A percentile compares a stretch with the other conserved stretches of the same genome.
Conservation (phyloP, 2,888 invertebrate species). For the Euzophera pinguis region DNA sequence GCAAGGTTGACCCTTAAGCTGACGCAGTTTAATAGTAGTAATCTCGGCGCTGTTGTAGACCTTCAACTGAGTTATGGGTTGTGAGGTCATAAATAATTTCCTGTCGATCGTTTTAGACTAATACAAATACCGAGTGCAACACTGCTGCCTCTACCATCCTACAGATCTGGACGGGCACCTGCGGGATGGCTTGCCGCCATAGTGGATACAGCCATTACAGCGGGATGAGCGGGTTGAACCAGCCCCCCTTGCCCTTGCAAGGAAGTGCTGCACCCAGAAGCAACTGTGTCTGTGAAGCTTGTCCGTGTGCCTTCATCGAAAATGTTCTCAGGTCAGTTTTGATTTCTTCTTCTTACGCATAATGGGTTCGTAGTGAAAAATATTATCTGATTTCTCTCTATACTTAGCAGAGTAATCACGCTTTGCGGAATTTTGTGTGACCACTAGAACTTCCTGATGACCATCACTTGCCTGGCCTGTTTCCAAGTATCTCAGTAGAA, state of each 20-base stretch:
- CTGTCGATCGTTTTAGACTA: slow-evolving; percentile 26
- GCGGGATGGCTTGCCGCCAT: slow-evolving; percentile 38
- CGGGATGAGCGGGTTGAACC: slow-evolving; percentile 21
- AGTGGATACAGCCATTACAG: slow-evolving; percentile 23
- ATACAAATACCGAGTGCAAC: slow-evolving; percentile 29
- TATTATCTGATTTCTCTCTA: neutral
- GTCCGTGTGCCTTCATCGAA: slow-evolving; percentile 45
- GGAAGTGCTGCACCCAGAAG: neutral
- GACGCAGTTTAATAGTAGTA: no score
- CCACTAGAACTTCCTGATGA: no score
- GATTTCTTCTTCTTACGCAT: neutral
- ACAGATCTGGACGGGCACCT: slow-evolving; percentile 48
- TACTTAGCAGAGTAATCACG: no score
- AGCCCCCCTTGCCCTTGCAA: neutral
- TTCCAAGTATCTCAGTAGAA: no score
- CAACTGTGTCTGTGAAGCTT: slow-evolving; percentile 41
- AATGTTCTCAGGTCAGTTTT: slow-evolving; percentile 32
- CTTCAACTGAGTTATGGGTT: no score
- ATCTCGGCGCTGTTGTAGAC: no score
- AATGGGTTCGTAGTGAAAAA: no score
- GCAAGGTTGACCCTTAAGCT: no score
- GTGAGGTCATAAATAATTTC: neutral
- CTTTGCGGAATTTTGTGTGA: no score
- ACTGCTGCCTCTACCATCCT: slow-evolving; percentile 39
- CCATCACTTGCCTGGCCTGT: no score